A percentile compares a stretch with the other conserved stretches of the same genome.
Conservation (phyloP, 2,888 invertebrate species). For the Drosophila nigricruria region DNA sequence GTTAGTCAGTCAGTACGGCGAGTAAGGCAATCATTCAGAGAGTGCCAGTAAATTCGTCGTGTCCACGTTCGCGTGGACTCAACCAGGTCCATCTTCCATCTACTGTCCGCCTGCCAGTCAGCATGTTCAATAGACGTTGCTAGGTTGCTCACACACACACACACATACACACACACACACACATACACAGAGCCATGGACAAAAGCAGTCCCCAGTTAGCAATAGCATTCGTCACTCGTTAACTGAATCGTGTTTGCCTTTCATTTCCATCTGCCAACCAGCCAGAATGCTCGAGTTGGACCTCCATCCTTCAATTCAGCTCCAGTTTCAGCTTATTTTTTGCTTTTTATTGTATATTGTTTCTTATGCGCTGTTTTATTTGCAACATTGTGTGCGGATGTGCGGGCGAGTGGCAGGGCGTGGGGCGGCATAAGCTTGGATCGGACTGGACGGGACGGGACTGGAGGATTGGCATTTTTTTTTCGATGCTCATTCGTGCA, state of each 20-base stretch:
- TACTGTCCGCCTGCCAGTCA: constrained; percentile 36
- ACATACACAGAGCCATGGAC: constrained; percentile 10
- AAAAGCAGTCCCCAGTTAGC: constrained; percentile 75
- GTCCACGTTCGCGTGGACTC: constrained; percentile 38
- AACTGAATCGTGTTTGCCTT: constrained; percentile 81
- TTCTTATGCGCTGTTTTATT: constrained; percentile 77
- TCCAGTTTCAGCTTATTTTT: constrained; percentile 25
- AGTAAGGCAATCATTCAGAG: constrained; percentile 75
- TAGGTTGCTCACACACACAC: constrained; percentile 37
- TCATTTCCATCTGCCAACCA: constrained; percentile 76
- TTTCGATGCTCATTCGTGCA: constrained; percentile 70
- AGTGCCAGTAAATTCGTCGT: constrained; percentile 37
- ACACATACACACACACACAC: background rate
- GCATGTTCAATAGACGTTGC: constrained; percentile 67
- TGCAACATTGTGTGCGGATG: constrained; percentile 68
- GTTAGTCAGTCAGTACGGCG: constrained; percentile 75
- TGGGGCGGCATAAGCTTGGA: background rate
- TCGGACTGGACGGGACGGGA: background rate
- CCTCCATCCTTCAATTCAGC: constrained; percentile 27
- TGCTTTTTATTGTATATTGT: constrained; percentile 75
- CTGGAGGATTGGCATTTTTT: constrained; percentile 61
- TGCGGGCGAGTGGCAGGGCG: background rate
- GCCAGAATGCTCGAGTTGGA: constrained; percentile 36
- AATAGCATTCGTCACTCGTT: constrained; percentile 79
- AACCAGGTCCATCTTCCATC: constrained; percentile 20